phyloP scores from a whole-genome alignment of 2,113 vertebrate species.

The Erinaceus europaeus region DNA sequence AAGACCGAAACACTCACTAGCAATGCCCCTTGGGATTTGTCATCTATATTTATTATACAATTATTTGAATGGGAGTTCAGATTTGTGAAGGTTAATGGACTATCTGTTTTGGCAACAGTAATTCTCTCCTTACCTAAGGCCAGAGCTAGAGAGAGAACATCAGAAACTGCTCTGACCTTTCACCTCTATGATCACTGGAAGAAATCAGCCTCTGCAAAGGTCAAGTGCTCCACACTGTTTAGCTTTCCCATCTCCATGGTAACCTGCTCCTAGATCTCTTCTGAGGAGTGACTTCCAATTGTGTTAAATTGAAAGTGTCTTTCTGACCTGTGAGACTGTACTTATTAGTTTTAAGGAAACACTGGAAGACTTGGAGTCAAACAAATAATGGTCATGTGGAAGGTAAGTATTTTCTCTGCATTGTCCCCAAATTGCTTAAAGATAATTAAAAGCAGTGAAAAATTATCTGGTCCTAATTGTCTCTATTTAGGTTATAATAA shows the following conservation, averaged over 20 bases:
- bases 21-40: slow-evolving; percentile 65
- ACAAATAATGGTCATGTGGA: not conserved
- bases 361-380: not conserved
- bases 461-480: not conserved
- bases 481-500: not conserved
- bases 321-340: slow-evolving; percentile 73
- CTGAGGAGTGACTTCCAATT: slow-evolving; percentile 72
- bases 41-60: slow-evolving; percentile 76
- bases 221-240: slow-evolving; percentile 65
- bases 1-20: slow-evolving; percentile 62
- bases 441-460: not conserved
- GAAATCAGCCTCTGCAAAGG: slow-evolving; percentile 73
- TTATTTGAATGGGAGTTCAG: slow-evolving; percentile 77
- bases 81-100: slow-evolving; percentile 82
- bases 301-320: slow-evolving; percentile 68
- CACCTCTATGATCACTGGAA: slow-evolving; percentile 72
- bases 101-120: slow-evolving; percentile 71
- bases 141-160: slow-evolving; percentile 1
- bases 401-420: not conserved
- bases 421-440: not conserved
- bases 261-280: slow-evolving; percentile 77
- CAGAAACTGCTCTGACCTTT: slow-evolving; percentile 20
- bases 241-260: slow-evolving; percentile 80
- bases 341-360: slow-evolving; percentile 45
- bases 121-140: slow-evolving; percentile 70